Percentiles rank a stretch among this genome's conserved stretches.
phyloP scores from a whole-genome alignment of 2,797 vertebrate genomes.

The Aplochiton taeniatus region DNA sequence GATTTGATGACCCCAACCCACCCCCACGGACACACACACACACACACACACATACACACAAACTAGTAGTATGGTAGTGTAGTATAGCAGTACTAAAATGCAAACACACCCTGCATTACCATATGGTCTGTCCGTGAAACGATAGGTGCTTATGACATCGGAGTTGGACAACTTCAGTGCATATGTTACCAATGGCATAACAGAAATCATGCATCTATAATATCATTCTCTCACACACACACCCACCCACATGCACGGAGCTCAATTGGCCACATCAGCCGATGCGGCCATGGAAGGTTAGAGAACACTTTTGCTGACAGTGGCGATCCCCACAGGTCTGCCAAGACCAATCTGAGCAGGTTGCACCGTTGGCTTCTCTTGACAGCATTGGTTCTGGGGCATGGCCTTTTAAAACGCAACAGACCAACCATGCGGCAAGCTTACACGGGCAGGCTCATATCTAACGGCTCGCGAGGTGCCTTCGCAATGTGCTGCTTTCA shows the following conservation, averaged over 20 bases:
- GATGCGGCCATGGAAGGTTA: no score
- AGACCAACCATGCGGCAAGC: no score
- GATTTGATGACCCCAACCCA: slow-evolving; percentile 25
- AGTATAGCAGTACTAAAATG: not conserved
- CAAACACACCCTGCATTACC: not conserved
- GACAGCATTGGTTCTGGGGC: no score
- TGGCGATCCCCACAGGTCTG: no score
- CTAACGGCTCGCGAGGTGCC: no score
- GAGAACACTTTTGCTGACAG: no score
- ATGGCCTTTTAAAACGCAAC: no score
- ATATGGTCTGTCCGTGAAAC: not conserved
- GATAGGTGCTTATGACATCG: not conserved
- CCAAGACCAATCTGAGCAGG: no score
- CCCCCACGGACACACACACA: not conserved
- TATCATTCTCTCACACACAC: not conserved
- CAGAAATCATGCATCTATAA: not conserved
- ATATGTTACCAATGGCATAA: not conserved
- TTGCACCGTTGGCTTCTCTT: no score
- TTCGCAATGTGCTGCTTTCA: no score
- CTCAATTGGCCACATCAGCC: no score
- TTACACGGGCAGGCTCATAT: no score
- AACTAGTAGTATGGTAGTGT: not conserved
- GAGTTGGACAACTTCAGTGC: not conserved
- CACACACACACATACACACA: not conserved
- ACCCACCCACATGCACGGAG: not conserved